Evolutionary conservation across 2,113 vertebrate species (phyloP).

Genomic region (Dromiciops gliroides): DNA sequence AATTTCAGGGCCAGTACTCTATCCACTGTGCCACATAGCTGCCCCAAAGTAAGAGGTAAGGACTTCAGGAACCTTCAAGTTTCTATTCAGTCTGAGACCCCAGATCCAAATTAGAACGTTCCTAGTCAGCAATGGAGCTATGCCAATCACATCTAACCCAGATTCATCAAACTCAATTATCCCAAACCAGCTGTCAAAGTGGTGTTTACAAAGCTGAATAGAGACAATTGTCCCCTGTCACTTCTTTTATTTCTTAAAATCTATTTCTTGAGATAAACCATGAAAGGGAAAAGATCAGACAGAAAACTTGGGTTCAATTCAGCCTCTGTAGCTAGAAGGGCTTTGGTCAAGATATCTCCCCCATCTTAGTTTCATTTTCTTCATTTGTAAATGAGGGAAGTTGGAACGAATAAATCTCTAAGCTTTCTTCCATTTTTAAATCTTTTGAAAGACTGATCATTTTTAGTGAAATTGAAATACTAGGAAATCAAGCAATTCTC

Average conservation of each 20-base stretch:
- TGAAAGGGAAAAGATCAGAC: not conserved
- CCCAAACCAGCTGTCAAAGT: not conserved
- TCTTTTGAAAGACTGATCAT: not conserved
- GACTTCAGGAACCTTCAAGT: not conserved
- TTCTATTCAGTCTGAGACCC: not conserved
- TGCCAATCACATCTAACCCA: not conserved
- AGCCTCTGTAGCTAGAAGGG: not conserved
- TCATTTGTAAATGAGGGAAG: not conserved
- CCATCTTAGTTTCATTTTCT: not conserved
- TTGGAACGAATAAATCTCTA: not conserved
- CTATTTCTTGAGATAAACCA: not conserved
- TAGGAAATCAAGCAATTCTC: not conserved
- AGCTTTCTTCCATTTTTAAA: not conserved
- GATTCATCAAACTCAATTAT: not conserved
- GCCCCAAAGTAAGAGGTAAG: too few species aligned
- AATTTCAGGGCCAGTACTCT: too few species aligned
- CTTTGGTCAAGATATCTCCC: not conserved
- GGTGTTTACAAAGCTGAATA: not conserved
- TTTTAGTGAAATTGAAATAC: not conserved
- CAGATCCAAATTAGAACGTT: not conserved
- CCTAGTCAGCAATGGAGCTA: not conserved
- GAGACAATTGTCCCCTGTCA: not conserved
- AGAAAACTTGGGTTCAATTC: not conserved
- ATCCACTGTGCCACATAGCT: too few species aligned
- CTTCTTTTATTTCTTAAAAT: not conserved